Base-by-base conservation (phyloP, 2,888 invertebrate species). In the Antitype chi region DNA sequence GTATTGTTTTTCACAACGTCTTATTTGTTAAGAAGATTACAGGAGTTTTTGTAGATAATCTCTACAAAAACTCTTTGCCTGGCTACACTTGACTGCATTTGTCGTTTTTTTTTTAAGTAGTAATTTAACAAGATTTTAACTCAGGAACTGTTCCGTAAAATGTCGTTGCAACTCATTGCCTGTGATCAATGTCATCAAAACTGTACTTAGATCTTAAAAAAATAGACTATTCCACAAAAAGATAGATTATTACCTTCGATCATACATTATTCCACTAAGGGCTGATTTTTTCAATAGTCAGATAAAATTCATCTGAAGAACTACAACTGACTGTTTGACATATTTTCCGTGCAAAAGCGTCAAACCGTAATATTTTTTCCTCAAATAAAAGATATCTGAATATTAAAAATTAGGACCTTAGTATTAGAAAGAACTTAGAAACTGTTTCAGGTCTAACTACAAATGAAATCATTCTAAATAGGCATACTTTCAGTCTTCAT, bases 111-210 rank as follows among this genome's bases (percentile, higher is more conserved):
- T 74, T 71, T 73, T 20, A 60, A 20, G 0, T 23, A 23, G 32
- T 25, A n/a, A 5, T 60, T 43, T 25, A 32, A 57, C 23, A 60
- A 66, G 25, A 68, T 59, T 69, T 77, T 55, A 84, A 78, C 20
- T 47, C 68, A 20, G 43, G 66, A 70, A 80, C 43, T 79, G 77
- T 70, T 71, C 82, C 72, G 80, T 69, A 60, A 84, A 78, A 6
- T 25, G 1, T 49, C 73, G 76, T 80, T 52, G 64, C 78, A 74
- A 75, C 20, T n/a, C 74, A 78, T 49, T 86, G 73, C 75, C 23
- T 80, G 38, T 25, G 32, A 55, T 81, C 79, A 86, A 85, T 78
- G 82, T 47, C 85, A 67, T 60, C n/a, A 43, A 32, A 78, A 82
- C 74, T 68, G 70, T 81, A 59, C 5, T 55, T n/a, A 53, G 38